These are phyloP conservation scores for Anas bernieri DNA, from an alignment of 2,797 vertebrate species.

Conservation along the genomic window DNA sequence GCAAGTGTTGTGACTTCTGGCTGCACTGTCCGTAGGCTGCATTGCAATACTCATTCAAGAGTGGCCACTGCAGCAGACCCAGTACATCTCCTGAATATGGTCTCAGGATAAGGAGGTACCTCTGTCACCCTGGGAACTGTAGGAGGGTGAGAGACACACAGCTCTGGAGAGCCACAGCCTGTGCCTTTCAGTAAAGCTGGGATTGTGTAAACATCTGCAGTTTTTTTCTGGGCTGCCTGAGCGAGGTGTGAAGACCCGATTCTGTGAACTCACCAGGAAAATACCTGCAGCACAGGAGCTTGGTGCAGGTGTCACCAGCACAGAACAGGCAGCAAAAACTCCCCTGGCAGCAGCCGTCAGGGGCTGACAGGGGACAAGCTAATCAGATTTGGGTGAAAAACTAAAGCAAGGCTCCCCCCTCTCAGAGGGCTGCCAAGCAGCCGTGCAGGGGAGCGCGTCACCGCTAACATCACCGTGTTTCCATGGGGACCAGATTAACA, in stretches of 20 bases:
- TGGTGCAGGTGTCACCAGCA: neutral
- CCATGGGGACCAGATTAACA: constrained; percentile 75
- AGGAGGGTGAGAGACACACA: neutral
- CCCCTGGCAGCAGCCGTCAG: neutral
- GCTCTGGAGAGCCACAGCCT: neutral
- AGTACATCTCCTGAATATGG: neutral
- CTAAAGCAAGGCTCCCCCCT: neutral
- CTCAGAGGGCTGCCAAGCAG: constrained; percentile 26
- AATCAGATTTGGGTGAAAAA: neutral
- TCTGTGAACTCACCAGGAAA: neutral
- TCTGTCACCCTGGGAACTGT: fast-evolving
- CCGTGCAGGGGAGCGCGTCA: constrained; percentile 49
- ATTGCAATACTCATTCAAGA: neutral
- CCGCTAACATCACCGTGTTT: constrained; percentile 68
- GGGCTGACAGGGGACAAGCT: neutral
- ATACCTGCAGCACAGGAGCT: neutral
- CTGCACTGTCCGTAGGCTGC: neutral
- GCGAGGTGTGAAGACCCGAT: neutral
- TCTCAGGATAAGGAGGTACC: neutral
- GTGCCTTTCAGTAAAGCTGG: fast-evolving
- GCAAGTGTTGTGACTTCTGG: neutral
- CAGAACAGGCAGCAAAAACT: neutral
- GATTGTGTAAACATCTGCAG: neutral
- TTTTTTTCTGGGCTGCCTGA: neutral
- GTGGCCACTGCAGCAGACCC: neutral